These are phyloP conservation scores for Pecten maximus DNA, from an alignment of 2,888 invertebrate genomes.

Conservation along the genomic window DNA sequence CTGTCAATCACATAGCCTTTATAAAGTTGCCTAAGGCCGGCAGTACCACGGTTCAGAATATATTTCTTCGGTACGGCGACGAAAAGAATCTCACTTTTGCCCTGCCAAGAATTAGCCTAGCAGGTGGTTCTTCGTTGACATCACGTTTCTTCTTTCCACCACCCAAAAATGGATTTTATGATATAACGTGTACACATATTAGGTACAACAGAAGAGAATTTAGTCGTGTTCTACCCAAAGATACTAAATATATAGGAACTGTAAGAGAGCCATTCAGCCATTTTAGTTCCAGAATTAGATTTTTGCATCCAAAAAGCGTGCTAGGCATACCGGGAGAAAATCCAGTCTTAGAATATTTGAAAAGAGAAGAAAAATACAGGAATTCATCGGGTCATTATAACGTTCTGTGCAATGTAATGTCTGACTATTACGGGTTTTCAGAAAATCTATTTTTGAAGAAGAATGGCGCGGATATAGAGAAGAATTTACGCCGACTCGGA, in stretches of 20 bases:
- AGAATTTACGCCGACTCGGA: too few species aligned
- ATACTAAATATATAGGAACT: constrained; percentile 68
- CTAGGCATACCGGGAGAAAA: background rate
- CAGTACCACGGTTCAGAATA: background rate
- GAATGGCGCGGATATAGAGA: too few species aligned
- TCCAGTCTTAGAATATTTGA: background rate
- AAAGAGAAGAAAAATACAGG: too few species aligned
- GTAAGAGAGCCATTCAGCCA: constrained; percentile 66
- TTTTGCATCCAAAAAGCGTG: constrained; percentile 53
- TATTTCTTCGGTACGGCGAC: background rate
- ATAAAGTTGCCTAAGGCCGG: background rate
- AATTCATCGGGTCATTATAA: too few species aligned
- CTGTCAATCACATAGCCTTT: background rate
- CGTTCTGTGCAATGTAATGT: too few species aligned
- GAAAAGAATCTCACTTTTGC: background rate
- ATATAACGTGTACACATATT: constrained; percentile 74
- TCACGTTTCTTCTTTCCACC: constrained; percentile 51
- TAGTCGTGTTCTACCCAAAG: constrained; percentile 61
- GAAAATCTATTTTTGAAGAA: too few species aligned
- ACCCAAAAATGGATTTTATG: constrained; percentile 64
- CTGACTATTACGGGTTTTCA: too few species aligned
- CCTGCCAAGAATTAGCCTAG: background rate
- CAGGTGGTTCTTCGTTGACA: background rate
- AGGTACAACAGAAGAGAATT: constrained; percentile 69
- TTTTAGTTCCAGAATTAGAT: constrained; percentile 66